phyloP scores from a whole-genome alignment of 2,113 vertebrate genomes.

The Chaenocephalus aceratus region DNA sequence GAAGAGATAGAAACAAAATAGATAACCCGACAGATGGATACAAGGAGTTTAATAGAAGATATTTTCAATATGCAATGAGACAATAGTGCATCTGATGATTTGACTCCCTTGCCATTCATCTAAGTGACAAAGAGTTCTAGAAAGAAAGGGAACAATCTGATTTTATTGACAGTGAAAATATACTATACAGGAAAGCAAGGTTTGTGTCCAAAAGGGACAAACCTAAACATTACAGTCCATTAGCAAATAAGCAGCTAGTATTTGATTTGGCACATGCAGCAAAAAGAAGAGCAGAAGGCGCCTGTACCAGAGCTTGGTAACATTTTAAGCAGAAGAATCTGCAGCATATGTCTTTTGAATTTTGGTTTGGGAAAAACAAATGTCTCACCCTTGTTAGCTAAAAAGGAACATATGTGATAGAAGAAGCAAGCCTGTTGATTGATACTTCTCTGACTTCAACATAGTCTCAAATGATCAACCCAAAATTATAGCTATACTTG shows the following conservation, averaged over 20 bases:
- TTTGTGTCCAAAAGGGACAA: background rate
- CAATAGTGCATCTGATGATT: slow-evolving; percentile 2
- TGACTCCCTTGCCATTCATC: slow-evolving; percentile 16
- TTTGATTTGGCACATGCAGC: slow-evolving; percentile 2
- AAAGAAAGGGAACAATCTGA: slow-evolving; percentile 3
- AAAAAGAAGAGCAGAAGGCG: slow-evolving; percentile 14
- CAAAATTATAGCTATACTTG: background rate
- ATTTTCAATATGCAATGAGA: slow-evolving; percentile 6
- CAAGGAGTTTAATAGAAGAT: slow-evolving; percentile 14
- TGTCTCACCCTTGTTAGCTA: slow-evolving; percentile 7
- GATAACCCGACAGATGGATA: slow-evolving; percentile 4
- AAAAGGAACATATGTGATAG: slow-evolving; percentile 15
- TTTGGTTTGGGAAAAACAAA: slow-evolving; percentile 14
- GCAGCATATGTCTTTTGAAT: slow-evolving; percentile 29
- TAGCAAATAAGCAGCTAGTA: slow-evolving; percentile 12
- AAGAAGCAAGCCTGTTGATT: background rate
- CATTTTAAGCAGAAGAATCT: slow-evolving; percentile 30
- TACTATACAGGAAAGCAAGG: background rate
- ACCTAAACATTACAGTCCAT: background rate
- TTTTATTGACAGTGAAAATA: slow-evolving; percentile 8
- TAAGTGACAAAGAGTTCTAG: slow-evolving; percentile 1
- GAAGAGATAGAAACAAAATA: slow-evolving; percentile 7
- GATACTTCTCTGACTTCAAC: background rate
- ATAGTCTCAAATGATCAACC: background rate
- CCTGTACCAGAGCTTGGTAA: slow-evolving; percentile 21